These are phyloP conservation scores for Atta texana DNA, from an alignment of 1,140 invertebrate genomes.

Conservation along the genomic window DNA sequence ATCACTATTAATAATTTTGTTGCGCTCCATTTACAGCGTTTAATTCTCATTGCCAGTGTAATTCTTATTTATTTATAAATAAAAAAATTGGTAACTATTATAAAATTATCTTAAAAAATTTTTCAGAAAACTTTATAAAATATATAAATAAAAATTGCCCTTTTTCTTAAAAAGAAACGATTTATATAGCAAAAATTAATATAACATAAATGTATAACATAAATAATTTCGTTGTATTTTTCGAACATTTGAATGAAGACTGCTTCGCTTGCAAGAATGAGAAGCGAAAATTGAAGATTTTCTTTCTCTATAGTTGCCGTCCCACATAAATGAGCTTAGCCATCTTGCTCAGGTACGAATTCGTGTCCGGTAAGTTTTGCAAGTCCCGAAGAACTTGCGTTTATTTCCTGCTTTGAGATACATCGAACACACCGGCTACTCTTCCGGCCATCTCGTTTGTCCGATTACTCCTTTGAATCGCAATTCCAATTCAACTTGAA, in stretches of 20 bases:
- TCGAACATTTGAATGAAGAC: constrained; percentile 5
- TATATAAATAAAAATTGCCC: neutral
- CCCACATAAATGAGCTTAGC: constrained; percentile 17
- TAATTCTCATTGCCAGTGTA: too few relatives aligned
- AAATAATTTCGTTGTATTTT: constrained; percentile 3
- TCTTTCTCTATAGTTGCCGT: neutral
- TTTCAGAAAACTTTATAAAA: too few relatives aligned
- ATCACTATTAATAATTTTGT: too few relatives aligned
- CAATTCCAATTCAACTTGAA: constrained; percentile 29
- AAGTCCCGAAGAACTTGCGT: constrained; percentile 53
- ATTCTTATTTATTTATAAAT: too few relatives aligned
- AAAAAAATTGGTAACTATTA: neutral
- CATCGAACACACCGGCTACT: constrained; percentile 26
- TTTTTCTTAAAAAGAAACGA: neutral
- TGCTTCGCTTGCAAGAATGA: constrained; percentile 45
- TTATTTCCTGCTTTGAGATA: constrained; percentile 56
- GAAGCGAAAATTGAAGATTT: constrained; percentile 39
- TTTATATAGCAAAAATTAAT: constrained; percentile 20
- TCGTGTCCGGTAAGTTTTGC: constrained; percentile 20
- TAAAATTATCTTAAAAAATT: neutral
- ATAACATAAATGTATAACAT: neutral
- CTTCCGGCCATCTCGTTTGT: constrained; percentile 28
- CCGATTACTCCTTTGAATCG: constrained; percentile 28
- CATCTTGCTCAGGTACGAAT: constrained; percentile 1
- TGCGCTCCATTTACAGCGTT: too few relatives aligned